phyloP scores from a whole-genome alignment of 2,888 invertebrate species.

The Uloborus plumipes region DNA sequence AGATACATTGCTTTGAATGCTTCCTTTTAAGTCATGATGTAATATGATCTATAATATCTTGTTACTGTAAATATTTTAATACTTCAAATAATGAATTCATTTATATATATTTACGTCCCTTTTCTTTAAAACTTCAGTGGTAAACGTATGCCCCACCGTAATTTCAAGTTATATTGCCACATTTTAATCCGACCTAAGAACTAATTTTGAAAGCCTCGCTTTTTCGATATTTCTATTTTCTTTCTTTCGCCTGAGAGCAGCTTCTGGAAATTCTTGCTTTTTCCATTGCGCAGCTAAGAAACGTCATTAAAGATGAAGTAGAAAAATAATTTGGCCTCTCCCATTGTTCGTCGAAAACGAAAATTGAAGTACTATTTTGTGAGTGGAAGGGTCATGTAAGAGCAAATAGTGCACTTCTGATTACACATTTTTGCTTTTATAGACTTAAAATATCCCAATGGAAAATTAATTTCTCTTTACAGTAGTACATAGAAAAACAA shows the following conservation, averaged over 20 bases:
- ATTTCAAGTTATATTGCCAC: constrained; percentile 2
- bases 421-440: too few species aligned
- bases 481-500: too few species aligned
- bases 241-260: constrained; percentile 15
- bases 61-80: too few species aligned
- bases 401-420: neutral
- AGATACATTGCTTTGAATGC: too few species aligned
- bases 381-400: neutral
- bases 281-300: constrained; percentile 10
- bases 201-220: constrained; percentile 30
- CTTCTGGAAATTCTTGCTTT: constrained; percentile 20
- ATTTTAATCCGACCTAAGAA: constrained; percentile 43
- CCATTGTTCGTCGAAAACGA: constrained; percentile 6
- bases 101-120: too few species aligned
- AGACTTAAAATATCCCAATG: too few species aligned
- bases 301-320: constrained; percentile 39
- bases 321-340: constrained; percentile 39
- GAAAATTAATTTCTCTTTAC: too few species aligned
- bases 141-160: too few species aligned
- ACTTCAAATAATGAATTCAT: too few species aligned
- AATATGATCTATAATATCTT: too few species aligned
- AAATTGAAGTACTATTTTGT: constrained; percentile 3
- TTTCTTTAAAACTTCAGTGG: too few species aligned
- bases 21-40: too few species aligned
- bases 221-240: neutral